These are phyloP conservation scores for Agrochola lychnidis DNA, from an alignment of 2,888 invertebrate species.

Conservation along the genomic window DNA sequence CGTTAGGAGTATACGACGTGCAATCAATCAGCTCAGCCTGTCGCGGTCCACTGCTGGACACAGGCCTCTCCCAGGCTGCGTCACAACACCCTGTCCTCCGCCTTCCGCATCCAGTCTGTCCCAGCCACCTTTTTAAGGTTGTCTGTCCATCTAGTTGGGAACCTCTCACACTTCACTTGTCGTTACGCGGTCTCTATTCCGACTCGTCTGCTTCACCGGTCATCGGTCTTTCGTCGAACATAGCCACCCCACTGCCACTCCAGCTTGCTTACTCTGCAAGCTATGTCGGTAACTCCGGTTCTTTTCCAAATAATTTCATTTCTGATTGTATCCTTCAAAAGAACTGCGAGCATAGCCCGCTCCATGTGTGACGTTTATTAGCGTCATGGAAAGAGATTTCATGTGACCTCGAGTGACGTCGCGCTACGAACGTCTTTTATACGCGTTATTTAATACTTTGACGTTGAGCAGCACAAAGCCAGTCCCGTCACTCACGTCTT, in stretches of 20 bases:
- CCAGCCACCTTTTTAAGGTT: too few species aligned
- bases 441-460: constrained; percentile 18
- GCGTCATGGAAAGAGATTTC: not conserved
- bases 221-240: not conserved
- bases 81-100: too few species aligned
- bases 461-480: not conserved
- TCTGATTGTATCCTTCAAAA: not conserved
- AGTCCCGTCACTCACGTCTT: not conserved
- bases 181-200: not conserved
- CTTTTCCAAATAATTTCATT: not conserved
- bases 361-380: constrained; percentile 7
- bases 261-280: not conserved
- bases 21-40: not conserved
- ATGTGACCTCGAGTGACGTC: constrained; percentile 2
- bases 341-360: not conserved
- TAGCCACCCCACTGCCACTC: too few species aligned
- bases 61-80: not conserved
- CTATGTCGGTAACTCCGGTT: not conserved
- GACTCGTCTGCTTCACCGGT: too few species aligned
- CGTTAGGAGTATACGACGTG: too few species aligned
- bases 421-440: not conserved
- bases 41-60: not conserved
- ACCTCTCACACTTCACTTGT: too few species aligned
- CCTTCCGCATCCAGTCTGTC: too few species aligned
- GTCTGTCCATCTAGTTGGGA: too few species aligned